A percentile compares a stretch with the other conserved stretches of the same genome.
Evolutionary conservation across 2,888 invertebrate genomes (phyloP).

Genomic region (Apamea sordens): DNA sequence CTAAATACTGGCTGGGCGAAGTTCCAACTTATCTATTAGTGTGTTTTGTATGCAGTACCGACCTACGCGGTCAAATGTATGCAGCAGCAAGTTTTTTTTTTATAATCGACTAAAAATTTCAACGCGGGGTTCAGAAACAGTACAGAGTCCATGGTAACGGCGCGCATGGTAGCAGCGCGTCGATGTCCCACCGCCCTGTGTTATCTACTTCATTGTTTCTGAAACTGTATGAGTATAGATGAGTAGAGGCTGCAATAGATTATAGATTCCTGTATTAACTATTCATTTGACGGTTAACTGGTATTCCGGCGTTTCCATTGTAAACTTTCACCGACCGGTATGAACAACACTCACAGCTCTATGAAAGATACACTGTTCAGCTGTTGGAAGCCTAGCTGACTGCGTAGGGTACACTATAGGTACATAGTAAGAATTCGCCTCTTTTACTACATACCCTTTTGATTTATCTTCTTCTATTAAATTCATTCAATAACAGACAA

Average conservation of each 20-base stretch:
- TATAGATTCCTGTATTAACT: background rate
- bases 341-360: no score
- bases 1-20: constrained; percentile 43
- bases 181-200: no score
- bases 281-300: background rate
- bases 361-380: background rate
- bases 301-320: no score
- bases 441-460: no score
- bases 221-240: background rate
- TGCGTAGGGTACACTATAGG: background rate
- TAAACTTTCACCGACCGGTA: background rate
- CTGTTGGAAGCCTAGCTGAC: background rate
- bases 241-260: background rate
- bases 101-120: no score
- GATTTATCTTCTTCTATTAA: background rate
- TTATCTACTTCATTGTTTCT: no score
- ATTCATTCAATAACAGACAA: background rate
- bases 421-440: background rate
- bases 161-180: no score
- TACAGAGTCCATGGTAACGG: no score
- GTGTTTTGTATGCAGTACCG: constrained; percentile 12
- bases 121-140: no score
- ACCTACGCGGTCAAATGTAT: no score
- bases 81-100: no score
- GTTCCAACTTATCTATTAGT: constrained; percentile 49